Evolutionary conservation across 2,888 invertebrate genomes (phyloP).

Genomic region (Spodoptera picta): DNA sequence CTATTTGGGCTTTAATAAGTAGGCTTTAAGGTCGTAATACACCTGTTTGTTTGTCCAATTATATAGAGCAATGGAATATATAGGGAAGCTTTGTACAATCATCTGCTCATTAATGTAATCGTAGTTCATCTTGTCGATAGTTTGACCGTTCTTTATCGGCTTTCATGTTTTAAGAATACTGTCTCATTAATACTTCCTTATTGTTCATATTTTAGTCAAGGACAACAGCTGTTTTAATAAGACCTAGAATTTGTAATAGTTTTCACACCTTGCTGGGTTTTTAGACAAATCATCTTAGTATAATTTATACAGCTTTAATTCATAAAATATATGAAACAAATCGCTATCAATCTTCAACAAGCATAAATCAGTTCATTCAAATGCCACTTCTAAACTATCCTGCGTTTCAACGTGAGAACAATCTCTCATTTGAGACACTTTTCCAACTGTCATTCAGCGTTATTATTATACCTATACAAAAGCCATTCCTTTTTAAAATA

Average conservation of each 20-base stretch:
- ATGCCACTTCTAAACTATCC: constrained; percentile 21
- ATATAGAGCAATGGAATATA: constrained; percentile 30
- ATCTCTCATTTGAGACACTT: constrained; percentile 69
- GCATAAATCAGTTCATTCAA: constrained; percentile 1
- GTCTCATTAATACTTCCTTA: constrained; percentile 21
- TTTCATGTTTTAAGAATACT: constrained; percentile 15
- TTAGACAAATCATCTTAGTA: too few species aligned
- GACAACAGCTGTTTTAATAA: not conserved
- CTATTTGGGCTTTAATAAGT: constrained; percentile 25
- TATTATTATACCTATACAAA: constrained; percentile 81
- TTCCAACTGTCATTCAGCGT: constrained; percentile 67
- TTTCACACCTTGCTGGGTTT: too few species aligned
- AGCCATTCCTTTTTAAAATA: constrained; percentile 79
- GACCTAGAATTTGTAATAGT: too few species aligned
- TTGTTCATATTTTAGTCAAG: constrained; percentile 22
- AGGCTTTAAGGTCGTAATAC: constrained; percentile 19
- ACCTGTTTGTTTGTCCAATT: constrained; percentile 31
- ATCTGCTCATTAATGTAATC: constrained; percentile 50
- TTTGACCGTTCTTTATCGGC: constrained; percentile 35
- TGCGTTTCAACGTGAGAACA: constrained; percentile 64
- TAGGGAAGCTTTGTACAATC: constrained; percentile 23
- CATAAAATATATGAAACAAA: not conserved
- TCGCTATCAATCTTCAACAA: constrained; percentile 4
- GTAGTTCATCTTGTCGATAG: constrained; percentile 30
- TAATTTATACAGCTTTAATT: not conserved